These are phyloP conservation scores for Heliocidaris tuberculata DNA, from an alignment of 35 echinoderm and acorn worm genomes.

Conservation along the genomic window DNA sequence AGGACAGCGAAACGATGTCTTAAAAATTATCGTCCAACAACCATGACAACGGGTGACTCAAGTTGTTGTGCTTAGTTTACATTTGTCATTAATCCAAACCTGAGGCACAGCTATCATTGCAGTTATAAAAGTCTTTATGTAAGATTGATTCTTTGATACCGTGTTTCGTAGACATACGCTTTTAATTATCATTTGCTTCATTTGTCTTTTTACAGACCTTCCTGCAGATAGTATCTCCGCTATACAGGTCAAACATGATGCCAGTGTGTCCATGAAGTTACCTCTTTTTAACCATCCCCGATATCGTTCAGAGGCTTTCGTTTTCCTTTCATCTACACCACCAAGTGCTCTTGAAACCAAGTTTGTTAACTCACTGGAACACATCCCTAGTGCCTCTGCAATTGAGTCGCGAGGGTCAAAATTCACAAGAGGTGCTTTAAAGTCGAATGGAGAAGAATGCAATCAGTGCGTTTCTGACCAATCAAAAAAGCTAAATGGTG, in stretches of 20 bases:
- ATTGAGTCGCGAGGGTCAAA: neutral
- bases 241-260: conserved; percentile 11
- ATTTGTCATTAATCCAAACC: neutral
- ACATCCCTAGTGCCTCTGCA: neutral
- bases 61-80: neutral
- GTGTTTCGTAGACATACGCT: neutral
- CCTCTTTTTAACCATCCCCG: neutral
- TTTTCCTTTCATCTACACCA: neutral
- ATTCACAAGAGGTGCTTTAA: neutral
- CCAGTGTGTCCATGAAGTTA: neutral
- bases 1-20: neutral
- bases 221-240: neutral
- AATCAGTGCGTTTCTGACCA: neutral
- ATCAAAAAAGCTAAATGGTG: neutral
- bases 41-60: neutral
- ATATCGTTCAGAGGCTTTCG: neutral
- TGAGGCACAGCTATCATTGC: neutral
- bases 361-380: neutral
- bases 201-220: neutral
- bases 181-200: neutral
- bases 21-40: neutral
- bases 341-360: neutral
- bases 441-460: neutral
- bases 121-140: neutral
- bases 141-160: neutral